A percentile compares a stretch with the other conserved stretches of the same genome.
Conservation (phyloP, 2,113 vertebrate species). For the Vimba vimba region DNA sequence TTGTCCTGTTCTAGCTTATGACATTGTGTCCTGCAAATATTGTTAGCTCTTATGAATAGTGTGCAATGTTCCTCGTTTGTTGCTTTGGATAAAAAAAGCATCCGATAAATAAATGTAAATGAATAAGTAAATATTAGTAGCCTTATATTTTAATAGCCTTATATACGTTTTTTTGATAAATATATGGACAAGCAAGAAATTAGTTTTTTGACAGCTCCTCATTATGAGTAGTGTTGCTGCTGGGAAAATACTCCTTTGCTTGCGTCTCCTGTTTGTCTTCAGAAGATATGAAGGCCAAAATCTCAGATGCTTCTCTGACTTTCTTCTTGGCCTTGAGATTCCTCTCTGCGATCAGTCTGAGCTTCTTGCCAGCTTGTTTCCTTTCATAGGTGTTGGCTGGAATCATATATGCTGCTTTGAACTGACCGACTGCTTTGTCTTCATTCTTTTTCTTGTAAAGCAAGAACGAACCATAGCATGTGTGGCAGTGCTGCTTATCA, state of each 20-base stretch:
- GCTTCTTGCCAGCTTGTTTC: conserved; percentile 46
- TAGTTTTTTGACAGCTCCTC: conserved; percentile 30
- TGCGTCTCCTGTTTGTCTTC: conserved; percentile 32
- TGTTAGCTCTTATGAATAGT: too few relatives aligned
- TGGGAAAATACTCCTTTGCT: not conserved
- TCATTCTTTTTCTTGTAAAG: conserved; percentile 45
- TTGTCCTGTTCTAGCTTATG: too few relatives aligned
- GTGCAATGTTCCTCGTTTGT: too few relatives aligned
- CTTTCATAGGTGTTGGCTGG: conserved; percentile 24
- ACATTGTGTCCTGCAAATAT: too few relatives aligned
- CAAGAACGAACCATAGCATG: conserved; percentile 46
- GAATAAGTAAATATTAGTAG: not conserved
- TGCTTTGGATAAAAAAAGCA: too few relatives aligned
- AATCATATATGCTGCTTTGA: conserved; percentile 52
- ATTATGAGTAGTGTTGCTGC: not conserved
- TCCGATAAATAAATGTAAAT: not conserved
- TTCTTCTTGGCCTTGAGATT: not conserved
- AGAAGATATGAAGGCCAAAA: conserved; percentile 50
- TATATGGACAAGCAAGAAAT: not conserved
- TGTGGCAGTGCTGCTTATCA: conserved; percentile 47
- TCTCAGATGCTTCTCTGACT: conserved; percentile 39
- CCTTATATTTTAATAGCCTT: not conserved
- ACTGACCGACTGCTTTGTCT: conserved; percentile 41
- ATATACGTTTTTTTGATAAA: not conserved
- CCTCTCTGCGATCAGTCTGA: conserved; percentile 46